Evolutionary conservation across 2,888 invertebrate genomes (phyloP).

Genomic region (Lepidonotus clava): DNA sequence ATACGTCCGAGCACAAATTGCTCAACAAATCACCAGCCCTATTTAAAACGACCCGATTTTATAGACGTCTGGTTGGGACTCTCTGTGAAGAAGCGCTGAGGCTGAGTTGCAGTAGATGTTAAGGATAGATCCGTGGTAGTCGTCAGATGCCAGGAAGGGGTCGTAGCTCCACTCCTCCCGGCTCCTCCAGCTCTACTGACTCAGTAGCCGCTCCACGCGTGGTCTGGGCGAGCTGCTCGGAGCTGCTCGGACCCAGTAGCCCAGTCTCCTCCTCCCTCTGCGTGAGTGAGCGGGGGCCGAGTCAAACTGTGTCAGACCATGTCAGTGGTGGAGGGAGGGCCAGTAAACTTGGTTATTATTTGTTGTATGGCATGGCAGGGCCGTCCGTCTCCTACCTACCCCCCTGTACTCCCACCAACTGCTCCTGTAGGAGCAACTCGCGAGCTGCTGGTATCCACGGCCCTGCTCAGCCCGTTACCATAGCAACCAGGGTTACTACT

Average conservation of each 20-base stretch:
- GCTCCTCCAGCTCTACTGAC: background rate
- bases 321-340: background rate
- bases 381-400: no score
- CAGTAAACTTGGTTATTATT: background rate
- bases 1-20: no score
- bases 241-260: background rate
- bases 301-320: background rate
- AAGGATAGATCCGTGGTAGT: no score
- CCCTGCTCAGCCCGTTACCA: background rate
- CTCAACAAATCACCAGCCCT: no score
- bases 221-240: background rate
- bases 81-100: no score
- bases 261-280: background rate
- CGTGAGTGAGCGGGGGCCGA: background rate
- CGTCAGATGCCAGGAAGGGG: no score
- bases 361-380: background rate
- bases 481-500: background rate
- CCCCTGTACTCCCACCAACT: no score
- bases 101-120: no score
- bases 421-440: no score
- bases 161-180: background rate
- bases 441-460: background rate
- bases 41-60: no score
- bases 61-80: no score
- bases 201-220: background rate